These are phyloP conservation scores for Calameuta filiformis DNA, from an alignment of 2,888 invertebrate species.

Conservation along the genomic window DNA sequence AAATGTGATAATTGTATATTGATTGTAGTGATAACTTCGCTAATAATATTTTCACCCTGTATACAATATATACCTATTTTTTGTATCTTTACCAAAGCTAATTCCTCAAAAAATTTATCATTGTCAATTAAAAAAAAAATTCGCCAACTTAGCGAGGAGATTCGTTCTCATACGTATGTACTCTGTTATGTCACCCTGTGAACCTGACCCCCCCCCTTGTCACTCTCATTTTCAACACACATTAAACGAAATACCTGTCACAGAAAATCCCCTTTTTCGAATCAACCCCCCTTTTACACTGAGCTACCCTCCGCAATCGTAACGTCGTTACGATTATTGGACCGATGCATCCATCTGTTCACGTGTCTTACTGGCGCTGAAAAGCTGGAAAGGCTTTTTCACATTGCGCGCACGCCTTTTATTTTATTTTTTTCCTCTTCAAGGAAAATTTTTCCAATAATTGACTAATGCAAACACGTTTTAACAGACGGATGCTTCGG, in stretches of 20 bases:
- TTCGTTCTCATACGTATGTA: conserved; percentile 36
- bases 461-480: background rate
- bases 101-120: background rate
- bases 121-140: background rate
- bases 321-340: conserved; percentile 29
- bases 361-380: background rate
- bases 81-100: background rate
- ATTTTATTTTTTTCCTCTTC: background rate
- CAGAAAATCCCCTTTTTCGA: background rate
- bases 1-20: background rate
- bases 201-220: background rate
- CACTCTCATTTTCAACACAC: conserved; percentile 36
- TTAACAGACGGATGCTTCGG: background rate
- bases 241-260: conserved; percentile 31
- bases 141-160: background rate
- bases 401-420: background rate
- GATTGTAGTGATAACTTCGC: background rate
- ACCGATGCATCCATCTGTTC: background rate
- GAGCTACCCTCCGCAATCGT: conserved; percentile 39
- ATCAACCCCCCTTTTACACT: background rate
- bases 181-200: conserved; percentile 29
- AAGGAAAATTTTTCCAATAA: background rate
- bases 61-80: background rate
- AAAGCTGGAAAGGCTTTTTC: too few relatives aligned
- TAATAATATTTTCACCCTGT: background rate